Evolutionary conservation across 1,140 invertebrate species (phyloP).

Genomic region (Halesus radiatus): DNA sequence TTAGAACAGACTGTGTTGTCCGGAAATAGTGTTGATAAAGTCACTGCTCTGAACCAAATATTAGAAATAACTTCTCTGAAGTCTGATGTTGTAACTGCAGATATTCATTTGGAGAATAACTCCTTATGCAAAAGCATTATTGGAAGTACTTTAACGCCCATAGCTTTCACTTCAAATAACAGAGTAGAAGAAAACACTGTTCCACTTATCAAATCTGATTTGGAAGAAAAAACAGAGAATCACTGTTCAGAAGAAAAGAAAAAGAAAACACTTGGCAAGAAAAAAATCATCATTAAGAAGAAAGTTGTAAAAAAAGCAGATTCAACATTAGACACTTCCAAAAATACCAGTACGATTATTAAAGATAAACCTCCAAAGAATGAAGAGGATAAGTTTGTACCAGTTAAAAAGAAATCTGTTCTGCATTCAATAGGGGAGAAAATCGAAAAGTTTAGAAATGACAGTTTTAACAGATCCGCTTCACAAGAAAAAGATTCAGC

Average conservation of each 20-base stretch:
- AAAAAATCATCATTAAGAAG: slow-evolving; percentile 65
- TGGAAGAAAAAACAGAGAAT: slow-evolving; percentile 54
- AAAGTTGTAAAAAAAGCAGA: slow-evolving; percentile 58
- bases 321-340: slow-evolving; percentile 35
- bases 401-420: slow-evolving; percentile 72
- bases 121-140: too few relatives aligned
- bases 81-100: too few relatives aligned
- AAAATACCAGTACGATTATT: background rate
- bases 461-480: slow-evolving; percentile 65
- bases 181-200: background rate
- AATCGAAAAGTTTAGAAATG: slow-evolving; percentile 73
- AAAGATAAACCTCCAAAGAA: slow-evolving; percentile 59
- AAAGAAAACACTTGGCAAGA: slow-evolving; percentile 65
- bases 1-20: too few relatives aligned
- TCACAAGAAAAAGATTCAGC: slow-evolving; percentile 64
- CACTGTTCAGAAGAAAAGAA: slow-evolving; percentile 61
- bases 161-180: background rate
- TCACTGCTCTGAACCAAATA: too few relatives aligned
- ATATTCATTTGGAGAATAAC: too few relatives aligned
- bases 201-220: background rate
- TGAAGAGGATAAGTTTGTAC: slow-evolving; percentile 65
- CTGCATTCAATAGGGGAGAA: slow-evolving; percentile 77
- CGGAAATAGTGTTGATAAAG: too few relatives aligned
- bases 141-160: too few relatives aligned
- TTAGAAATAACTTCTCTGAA: too few relatives aligned